phyloP scores from a whole-genome alignment of 1,140 invertebrate species.

The Physella acuta region DNA sequence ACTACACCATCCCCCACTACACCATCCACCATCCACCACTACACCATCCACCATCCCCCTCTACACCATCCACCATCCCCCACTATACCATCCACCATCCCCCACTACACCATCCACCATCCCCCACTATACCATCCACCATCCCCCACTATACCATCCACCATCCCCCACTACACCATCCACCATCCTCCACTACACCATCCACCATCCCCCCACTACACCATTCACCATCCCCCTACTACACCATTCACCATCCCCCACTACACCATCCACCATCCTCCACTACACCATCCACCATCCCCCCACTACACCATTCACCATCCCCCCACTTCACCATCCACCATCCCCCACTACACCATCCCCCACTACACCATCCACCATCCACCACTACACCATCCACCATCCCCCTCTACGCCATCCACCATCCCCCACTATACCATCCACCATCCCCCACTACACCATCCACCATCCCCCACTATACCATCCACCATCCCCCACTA shows the following conservation, averaged over 20 bases:
- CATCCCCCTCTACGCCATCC: background rate
- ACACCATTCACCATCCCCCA: background rate
- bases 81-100: background rate
- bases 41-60: background rate
- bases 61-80: background rate
- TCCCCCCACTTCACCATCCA: background rate
- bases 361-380: background rate
- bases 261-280: background rate
- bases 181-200: no score
- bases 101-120: background rate
- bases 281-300: background rate
- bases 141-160: no score
- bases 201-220: background rate
- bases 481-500: background rate
- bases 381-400: background rate
- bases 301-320: background rate
- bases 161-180: no score
- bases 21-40: background rate
- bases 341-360: background rate
- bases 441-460: background rate
- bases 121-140: background rate
- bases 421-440: background rate
- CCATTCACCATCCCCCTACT: background rate
- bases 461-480: background rate
- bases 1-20: background rate